phyloP scores from a whole-genome alignment of 2,888 invertebrate species.

The Arctia plantaginis region DNA sequence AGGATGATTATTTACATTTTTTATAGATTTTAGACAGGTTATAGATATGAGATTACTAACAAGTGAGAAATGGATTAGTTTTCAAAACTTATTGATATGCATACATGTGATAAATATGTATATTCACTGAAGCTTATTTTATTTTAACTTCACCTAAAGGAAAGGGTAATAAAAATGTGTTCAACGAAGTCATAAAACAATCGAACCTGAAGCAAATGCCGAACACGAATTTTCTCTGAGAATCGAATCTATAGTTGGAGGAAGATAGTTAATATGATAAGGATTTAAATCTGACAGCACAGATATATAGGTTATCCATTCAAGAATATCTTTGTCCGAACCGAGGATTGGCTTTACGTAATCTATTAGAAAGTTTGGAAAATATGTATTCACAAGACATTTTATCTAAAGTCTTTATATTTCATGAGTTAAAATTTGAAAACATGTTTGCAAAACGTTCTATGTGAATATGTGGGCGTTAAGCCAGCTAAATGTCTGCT shows the following conservation, averaged over 20 bases:
- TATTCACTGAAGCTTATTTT: too few relatives aligned
- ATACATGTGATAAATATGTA: too few relatives aligned
- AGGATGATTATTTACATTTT: too few relatives aligned
- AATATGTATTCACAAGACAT: neutral
- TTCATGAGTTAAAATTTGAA: neutral
- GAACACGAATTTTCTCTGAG: neutral
- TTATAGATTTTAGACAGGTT: too few relatives aligned
- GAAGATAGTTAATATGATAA: neutral
- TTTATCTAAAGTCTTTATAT: neutral
- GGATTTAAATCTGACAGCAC: slow-evolving; percentile 8
- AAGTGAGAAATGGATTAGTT: too few relatives aligned
- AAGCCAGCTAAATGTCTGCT: too few relatives aligned
- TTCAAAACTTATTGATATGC: too few relatives aligned
- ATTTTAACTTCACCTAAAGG: neutral
- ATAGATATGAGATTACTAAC: too few relatives aligned
- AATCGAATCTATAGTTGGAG: neutral
- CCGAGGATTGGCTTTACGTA: neutral
- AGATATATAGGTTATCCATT: neutral
- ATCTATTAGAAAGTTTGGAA: neutral
- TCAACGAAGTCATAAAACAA: neutral
- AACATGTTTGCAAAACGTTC: neutral
- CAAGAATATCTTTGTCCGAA: slow-evolving; percentile 1
- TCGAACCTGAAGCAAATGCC: neutral
- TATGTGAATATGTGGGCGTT: too few relatives aligned
- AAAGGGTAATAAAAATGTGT: neutral